Evolutionary conservation across 2,888 invertebrate genomes (phyloP), one percentile per base, ranked within the genome.

Genomic region (Oasisia sp.): DNA sequence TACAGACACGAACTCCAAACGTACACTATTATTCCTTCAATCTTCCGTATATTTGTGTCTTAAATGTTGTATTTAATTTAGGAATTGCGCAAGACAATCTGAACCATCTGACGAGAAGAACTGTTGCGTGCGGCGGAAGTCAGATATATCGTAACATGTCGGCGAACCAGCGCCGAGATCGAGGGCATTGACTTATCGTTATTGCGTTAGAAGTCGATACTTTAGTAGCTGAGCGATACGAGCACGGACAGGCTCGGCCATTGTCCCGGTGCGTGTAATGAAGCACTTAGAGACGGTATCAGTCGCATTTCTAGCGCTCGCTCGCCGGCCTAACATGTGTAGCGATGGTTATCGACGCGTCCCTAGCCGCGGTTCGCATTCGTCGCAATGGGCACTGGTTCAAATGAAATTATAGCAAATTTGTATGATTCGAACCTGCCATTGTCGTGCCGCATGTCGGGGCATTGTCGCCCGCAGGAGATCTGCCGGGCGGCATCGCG

Each of bases 371-470:
- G 27, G 74, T 74, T 74, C 74, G 74, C 74, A 74, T 74, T 74
- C 74, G 74, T 27, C 19, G 74, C 74, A 74, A 74, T 74, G 19
- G n/a, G 74, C 27, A 27, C 19, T 27, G 74, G 74, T 74, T 74
- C 74, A 74, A 74, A 74, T 74, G 74, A 74, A 74, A 74, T 74
- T 74, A 74, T 74, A 74, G 74, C 74, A 74, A 74, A 74, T 74
- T 74, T 74, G 74, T 74, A 74, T 74, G 74, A 74, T 74, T 74
- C 74, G 74, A 74, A 74, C 74, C 74, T 74, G n/a, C 74, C 27
- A 74, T 74, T 74, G 74, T 74, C 74, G 74, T 19, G 27, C 74
- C 3, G 74, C 74, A 27, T 74, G 74, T 74, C 74, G 74, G 74
- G 74, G 19, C 74, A 27, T 74, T 74, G 74, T 74, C 3, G 74